Conservation (phyloP, 2,797 vertebrate species). For the Characodon lateralis region DNA sequence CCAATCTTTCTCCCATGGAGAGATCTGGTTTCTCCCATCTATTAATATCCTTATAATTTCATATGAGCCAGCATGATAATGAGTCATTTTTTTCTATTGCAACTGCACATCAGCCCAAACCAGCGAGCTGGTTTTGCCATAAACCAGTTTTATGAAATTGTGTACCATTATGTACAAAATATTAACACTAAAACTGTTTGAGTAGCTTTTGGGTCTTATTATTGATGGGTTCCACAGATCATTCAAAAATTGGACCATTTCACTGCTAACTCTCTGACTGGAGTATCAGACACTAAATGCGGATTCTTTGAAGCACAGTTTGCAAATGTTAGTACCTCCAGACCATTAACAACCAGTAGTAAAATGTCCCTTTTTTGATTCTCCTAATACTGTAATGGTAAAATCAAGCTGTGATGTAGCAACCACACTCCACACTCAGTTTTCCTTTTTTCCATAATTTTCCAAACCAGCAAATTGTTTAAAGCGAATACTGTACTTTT, state of each 20-base stretch:
- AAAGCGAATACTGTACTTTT: not conserved
- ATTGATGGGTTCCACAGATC: not conserved
- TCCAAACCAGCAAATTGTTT: not conserved
- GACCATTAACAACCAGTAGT: not conserved
- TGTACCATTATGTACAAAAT: not conserved
- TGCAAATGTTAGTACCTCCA: not conserved
- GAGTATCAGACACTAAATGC: not conserved
- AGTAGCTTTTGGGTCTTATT: not conserved
- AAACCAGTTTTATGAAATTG: not conserved
- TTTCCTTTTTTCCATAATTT: not conserved
- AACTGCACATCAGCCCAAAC: not conserved
- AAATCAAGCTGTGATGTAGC: not conserved
- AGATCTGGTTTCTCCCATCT: no score
- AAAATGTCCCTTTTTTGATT: not conserved
- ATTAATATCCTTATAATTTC: no score
- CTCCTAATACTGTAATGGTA: not conserved
- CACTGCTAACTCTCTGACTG: not conserved
- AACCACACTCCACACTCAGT: no score
- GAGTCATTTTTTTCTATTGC: not conserved
- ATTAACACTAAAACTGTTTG: not conserved
- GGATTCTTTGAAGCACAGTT: not conserved
- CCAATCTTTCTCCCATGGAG: not conserved
- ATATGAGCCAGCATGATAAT: no score
- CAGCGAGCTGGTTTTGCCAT: not conserved
- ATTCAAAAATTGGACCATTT: not conserved